Conservation (phyloP, 2,888 invertebrate species). For the Lydus trimaculatus region DNA sequence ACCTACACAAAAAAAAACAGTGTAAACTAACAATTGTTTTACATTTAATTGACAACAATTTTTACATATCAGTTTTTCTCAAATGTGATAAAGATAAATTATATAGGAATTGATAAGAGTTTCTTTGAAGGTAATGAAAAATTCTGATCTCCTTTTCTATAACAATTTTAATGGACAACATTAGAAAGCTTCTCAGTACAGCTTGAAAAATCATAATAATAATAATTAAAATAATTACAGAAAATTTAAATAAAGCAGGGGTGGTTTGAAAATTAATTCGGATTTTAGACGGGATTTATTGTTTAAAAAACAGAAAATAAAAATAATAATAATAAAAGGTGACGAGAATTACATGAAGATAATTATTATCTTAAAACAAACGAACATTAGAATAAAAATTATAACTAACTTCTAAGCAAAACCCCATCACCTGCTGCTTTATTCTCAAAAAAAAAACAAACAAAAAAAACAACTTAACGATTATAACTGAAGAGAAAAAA, state of each 20-base stretch:
- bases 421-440: constrained; percentile 54
- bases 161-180: constrained; percentile 57
- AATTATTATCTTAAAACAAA: constrained; percentile 43
- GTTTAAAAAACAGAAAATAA: constrained; percentile 31
- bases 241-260: constrained; percentile 51
- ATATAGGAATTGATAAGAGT: not conserved
- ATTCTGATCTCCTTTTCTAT: constrained; percentile 45
- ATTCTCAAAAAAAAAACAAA: constrained; percentile 37
- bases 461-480: constrained; percentile 38
- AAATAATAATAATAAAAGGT: constrained; percentile 40
- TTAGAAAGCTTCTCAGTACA: constrained; percentile 53
- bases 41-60: constrained; percentile 7
- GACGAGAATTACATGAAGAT: constrained; percentile 44
- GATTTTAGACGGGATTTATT: constrained; percentile 49
- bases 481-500: constrained; percentile 42
- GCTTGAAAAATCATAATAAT: constrained; percentile 45
- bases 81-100: not conserved
- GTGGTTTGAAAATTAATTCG: constrained; percentile 43
- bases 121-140: constrained; percentile 27
- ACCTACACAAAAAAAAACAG: not conserved
- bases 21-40: not conserved
- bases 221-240: constrained; percentile 20
- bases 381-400: constrained; percentile 29
- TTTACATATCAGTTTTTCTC: not conserved
- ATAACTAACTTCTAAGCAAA: constrained; percentile 48